phyloP scores from a whole-genome alignment of 2,888 invertebrate genomes.

The Drosophila parthenogenetica region DNA sequence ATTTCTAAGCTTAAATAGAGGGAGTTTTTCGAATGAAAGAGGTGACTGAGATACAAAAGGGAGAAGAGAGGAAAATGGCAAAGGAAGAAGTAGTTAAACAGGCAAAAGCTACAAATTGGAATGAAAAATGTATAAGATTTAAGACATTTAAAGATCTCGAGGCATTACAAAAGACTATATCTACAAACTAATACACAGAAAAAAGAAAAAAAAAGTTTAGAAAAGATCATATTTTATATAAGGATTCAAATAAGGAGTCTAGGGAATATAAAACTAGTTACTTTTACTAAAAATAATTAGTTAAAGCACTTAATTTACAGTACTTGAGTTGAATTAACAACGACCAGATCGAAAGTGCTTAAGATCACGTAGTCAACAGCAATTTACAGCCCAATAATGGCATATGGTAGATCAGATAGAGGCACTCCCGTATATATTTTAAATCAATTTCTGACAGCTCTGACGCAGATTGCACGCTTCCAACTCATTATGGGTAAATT shows the following conservation, averaged over 20 bases:
- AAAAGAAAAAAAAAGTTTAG: too few relatives aligned
- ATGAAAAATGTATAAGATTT: too few relatives aligned
- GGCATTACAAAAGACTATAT: too few relatives aligned
- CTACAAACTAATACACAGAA: too few relatives aligned
- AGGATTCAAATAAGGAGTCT: too few relatives aligned
- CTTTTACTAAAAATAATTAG: not conserved
- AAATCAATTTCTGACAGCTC: slow-evolving; percentile 60
- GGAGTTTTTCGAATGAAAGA: not conserved
- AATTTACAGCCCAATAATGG: slow-evolving; percentile 40
- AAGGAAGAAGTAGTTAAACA: not conserved
- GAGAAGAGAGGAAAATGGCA: not conserved
- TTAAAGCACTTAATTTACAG: not conserved
- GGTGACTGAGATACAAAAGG: too few relatives aligned
- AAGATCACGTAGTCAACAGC: slow-evolving; percentile 30
- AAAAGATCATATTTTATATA: too few relatives aligned
- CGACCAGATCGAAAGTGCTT: slow-evolving; percentile 1
- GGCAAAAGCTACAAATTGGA: too few relatives aligned
- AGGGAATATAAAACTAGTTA: too few relatives aligned
- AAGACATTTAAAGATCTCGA: too few relatives aligned
- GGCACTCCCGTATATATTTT: slow-evolving; percentile 41
- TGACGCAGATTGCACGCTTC: slow-evolving; percentile 50
- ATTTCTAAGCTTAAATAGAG: slow-evolving; percentile 63
- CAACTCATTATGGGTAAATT: slow-evolving; percentile 58
- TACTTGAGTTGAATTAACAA: slow-evolving; percentile 4
- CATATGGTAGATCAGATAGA: slow-evolving; percentile 17